These are phyloP conservation scores for Leucoma salicis DNA, from an alignment of 2,888 invertebrate species.

Conservation along the genomic window DNA sequence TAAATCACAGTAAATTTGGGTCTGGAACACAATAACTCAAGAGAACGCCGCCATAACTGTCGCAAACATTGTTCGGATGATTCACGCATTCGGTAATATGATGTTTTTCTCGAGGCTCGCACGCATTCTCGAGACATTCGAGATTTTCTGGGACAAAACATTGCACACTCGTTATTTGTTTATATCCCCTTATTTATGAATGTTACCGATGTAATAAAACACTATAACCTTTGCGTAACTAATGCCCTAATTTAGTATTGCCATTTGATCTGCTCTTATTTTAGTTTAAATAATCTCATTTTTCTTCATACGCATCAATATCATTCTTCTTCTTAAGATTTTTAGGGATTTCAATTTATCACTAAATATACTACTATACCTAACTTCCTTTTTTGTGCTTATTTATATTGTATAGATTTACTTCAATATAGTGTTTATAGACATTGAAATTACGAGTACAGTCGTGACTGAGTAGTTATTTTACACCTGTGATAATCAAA, in stretches of 20 bases:
- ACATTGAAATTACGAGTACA: too few species aligned
- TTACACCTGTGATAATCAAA: too few species aligned
- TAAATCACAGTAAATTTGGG: conserved; percentile 74
- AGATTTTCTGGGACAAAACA: conserved; percentile 25
- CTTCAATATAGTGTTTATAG: too few species aligned
- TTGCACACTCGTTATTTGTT: conserved; percentile 27
- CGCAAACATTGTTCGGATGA: conserved; percentile 73
- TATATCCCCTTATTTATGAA: conserved; percentile 30
- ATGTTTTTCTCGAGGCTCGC: conserved; percentile 47
- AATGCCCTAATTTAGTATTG: conserved; percentile 22
- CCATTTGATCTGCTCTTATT: conserved; percentile 1
- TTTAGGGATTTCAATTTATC: too few species aligned
- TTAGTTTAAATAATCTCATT: conserved; percentile 7
- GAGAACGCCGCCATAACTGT: conserved; percentile 72
- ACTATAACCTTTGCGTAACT: conserved; percentile 19
- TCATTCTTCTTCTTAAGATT: background rate
- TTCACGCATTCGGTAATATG: conserved; percentile 68
- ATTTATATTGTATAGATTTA: too few species aligned
- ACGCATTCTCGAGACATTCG: conserved; percentile 9
- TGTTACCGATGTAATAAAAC: conserved; percentile 23
- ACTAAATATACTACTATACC: too few species aligned
- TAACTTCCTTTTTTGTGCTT: too few species aligned
- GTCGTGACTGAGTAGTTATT: too few species aligned
- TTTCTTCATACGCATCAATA: background rate
- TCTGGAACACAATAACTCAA: conserved; percentile 72